Percentiles rank a stretch among this genome's conserved stretches.
Conservation (phyloP, 2,888 invertebrate genomes). For the Apamea sordens region DNA sequence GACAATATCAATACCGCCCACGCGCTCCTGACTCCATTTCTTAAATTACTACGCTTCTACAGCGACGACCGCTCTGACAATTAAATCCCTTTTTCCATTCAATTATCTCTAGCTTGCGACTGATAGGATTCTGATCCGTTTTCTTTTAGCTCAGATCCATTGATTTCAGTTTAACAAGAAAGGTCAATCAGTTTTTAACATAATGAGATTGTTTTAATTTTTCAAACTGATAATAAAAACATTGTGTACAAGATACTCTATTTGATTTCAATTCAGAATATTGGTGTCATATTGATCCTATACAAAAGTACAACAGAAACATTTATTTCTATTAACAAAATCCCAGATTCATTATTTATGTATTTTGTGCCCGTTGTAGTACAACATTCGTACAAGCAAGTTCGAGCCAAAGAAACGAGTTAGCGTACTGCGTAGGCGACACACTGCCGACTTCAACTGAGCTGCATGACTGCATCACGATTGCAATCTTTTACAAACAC, state of each 20-base stretch:
- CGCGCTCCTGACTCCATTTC: constrained; percentile 9
- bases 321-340: background rate
- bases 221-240: background rate
- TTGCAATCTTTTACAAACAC: constrained; percentile 59
- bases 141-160: background rate
- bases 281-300: background rate
- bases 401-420: constrained; percentile 42
- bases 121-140: constrained; percentile 9
- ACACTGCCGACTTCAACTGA: constrained; percentile 28
- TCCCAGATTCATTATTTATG: background rate
- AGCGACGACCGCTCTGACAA: background rate
- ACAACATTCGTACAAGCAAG: constrained; percentile 6
- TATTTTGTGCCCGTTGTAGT: background rate
- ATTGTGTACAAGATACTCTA: background rate
- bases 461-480: constrained; percentile 46
- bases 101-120: constrained; percentile 17
- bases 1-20: constrained; percentile 41
- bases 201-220: background rate
- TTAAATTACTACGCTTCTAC: constrained; percentile 19
- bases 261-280: background rate
- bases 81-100: constrained; percentile 18
- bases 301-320: background rate
- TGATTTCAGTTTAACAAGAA: constrained; percentile 1
- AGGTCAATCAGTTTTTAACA: background rate
- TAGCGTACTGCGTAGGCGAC: constrained; percentile 51